phyloP scores from a whole-genome alignment of 2,888 invertebrate species.

The Diarsia brunnea region DNA sequence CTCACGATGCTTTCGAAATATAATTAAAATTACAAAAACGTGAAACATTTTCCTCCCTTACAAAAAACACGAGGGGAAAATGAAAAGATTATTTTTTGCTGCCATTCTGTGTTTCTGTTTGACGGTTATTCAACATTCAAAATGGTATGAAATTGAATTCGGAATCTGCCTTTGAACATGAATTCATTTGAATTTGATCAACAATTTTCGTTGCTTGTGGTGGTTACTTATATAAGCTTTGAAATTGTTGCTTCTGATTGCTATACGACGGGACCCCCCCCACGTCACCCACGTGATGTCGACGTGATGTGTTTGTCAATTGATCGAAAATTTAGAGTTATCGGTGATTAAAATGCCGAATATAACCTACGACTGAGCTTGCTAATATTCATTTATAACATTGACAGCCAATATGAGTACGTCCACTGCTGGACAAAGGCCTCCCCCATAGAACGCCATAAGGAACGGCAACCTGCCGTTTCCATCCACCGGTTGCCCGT shows the following conservation, averaged over 20 bases:
- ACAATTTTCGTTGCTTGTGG: conserved; percentile 17
- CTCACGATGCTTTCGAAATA: conserved; percentile 7
- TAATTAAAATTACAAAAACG: conserved; percentile 53
- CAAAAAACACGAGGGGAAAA: conserved; percentile 34
- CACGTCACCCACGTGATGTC: not conserved
- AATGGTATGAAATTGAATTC: conserved; percentile 54
- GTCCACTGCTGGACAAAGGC: no score
- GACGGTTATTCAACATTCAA: conserved; percentile 46
- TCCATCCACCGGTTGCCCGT: no score
- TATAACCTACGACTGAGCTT: not conserved
- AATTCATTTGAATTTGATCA: conserved; percentile 44
- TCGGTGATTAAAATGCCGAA: conserved; percentile 4
- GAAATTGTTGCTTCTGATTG: conserved; percentile 14
- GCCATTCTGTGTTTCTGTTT: conserved; percentile 41
- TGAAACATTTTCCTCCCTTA: conserved; percentile 30
- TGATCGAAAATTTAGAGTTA: not conserved
- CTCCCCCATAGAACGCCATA: no score
- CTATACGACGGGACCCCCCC: not conserved
- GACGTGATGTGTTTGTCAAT: conserved; percentile 24
- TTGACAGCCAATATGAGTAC: not conserved
- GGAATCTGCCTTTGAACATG: conserved; percentile 32
- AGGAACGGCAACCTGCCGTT: no score
- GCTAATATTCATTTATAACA: not conserved
- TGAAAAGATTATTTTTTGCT: conserved; percentile 46
- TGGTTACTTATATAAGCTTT: conserved; percentile 10